Conservation (phyloP, 2,797 vertebrate species). For the Astyanax mexicanus region DNA sequence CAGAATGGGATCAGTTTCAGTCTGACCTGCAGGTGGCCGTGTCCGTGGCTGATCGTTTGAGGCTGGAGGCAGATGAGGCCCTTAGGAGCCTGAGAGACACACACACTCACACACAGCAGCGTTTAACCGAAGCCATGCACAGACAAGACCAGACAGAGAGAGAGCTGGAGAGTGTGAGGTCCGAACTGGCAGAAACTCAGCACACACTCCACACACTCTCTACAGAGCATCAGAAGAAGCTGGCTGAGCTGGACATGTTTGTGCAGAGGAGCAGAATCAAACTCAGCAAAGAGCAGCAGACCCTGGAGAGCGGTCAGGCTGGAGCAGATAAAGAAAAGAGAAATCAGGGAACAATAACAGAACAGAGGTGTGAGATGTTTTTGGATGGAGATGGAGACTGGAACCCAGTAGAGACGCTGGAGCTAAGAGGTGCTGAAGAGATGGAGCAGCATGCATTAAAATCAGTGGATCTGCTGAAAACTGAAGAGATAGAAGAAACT, state of each 20-base stretch:
- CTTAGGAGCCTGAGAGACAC: conserved; percentile 60
- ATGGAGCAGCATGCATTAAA: background rate
- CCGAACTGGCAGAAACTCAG: conserved; percentile 61
- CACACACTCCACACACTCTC: conserved; percentile 58
- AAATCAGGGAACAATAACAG: background rate
- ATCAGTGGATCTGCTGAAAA: background rate
- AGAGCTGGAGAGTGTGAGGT: conserved; percentile 67
- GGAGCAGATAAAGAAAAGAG: background rate
- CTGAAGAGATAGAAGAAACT: background rate
- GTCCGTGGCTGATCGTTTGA: conserved; percentile 77
- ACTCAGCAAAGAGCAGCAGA: background rate
- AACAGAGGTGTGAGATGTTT: background rate
- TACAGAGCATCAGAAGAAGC: conserved; percentile 55
- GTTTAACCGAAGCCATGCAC: conserved; percentile 64
- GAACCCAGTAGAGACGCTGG: too few species aligned
- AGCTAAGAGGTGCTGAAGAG: background rate
- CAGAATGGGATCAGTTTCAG: conserved; percentile 81
- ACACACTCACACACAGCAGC: conserved; percentile 62
- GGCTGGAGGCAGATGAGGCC: conserved; percentile 73
- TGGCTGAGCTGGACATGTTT: conserved; percentile 45
- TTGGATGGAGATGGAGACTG: background rate
- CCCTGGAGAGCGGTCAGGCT: background rate
- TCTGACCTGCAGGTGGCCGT: conserved; percentile 79
- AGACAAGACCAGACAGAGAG: conserved; percentile 60
- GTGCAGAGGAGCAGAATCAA: conserved; percentile 21